Conservation (phyloP, 2,888 invertebrate genomes). For the Osmoderma eremita region DNA sequence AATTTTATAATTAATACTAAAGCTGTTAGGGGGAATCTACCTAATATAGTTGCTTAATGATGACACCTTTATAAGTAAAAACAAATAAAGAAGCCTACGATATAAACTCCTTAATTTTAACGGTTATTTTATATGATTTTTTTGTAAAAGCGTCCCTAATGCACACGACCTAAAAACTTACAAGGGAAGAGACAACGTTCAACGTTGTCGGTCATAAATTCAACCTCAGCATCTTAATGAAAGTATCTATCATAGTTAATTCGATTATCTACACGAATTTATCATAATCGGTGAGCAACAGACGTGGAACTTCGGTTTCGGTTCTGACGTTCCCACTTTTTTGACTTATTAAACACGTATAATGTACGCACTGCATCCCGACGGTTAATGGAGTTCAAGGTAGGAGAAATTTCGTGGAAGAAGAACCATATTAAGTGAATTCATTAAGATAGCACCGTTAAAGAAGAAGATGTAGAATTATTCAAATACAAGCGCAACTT, state of each 20-base stretch:
- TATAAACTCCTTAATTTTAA: constrained; percentile 22
- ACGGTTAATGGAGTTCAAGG: constrained; percentile 30
- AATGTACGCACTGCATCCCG: neutral
- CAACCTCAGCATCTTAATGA: constrained; percentile 30
- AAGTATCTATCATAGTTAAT: constrained; percentile 36
- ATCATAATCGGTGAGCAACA: constrained; percentile 29
- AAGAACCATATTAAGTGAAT: constrained; percentile 34
- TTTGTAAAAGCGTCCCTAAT: neutral
- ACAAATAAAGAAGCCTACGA: neutral
- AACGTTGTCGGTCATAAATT: constrained; percentile 18
- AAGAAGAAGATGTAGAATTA: constrained; percentile 24
- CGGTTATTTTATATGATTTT: constrained; percentile 17
- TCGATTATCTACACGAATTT: constrained; percentile 32
- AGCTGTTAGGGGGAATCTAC: neutral
- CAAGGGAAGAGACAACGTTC: neutral
- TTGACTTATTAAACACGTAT: constrained; percentile 12
- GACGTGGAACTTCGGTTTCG: constrained; percentile 19
- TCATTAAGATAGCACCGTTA: constrained; percentile 29
- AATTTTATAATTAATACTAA: constrained; percentile 24
- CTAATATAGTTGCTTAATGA: constrained; percentile 16
- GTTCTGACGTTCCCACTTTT: constrained; percentile 4
- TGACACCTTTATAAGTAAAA: neutral
- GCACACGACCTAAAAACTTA: constrained; percentile 8
- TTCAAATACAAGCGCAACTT: constrained; percentile 21
- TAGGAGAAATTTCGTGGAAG: constrained; percentile 29